Conservation (phyloP, 2,797 vertebrate genomes). For the Hafferia zeledoni region DNA sequence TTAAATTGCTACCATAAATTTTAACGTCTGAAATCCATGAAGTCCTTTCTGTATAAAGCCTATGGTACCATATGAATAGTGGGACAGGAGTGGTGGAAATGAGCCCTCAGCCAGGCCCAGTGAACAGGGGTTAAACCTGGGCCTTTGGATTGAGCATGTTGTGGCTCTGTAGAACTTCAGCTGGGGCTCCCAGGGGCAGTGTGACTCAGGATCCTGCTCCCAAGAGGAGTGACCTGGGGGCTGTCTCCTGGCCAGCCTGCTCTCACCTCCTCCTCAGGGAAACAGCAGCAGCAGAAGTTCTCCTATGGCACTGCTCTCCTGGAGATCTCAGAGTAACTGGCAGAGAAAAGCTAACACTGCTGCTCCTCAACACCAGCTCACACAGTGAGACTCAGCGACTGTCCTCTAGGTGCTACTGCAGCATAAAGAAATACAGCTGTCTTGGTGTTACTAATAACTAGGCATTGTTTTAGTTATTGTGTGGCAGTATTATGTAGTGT, state of each 20-base stretch:
- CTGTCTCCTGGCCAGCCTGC: not conserved
- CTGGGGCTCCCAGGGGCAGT: not conserved
- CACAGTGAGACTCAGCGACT: not conserved
- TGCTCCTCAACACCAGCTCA: not conserved
- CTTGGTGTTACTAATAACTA: not conserved
- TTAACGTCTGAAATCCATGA: not conserved
- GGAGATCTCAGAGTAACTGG: not conserved
- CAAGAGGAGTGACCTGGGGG: not conserved
- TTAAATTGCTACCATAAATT: slow-evolving; percentile 57
- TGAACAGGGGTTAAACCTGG: not conserved
- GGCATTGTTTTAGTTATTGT: not conserved
- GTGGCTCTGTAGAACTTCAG: not conserved
- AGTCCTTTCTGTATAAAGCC: not conserved
- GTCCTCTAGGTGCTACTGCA: slow-evolving; percentile 38
- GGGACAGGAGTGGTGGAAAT: not conserved
- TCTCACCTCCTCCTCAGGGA: not conserved
- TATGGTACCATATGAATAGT: not conserved
- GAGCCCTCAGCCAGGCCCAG: not conserved
- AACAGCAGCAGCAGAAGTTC: not conserved
- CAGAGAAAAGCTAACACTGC: not conserved
- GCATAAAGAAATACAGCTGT: not conserved
- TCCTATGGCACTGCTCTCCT: not conserved
- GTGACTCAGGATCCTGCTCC: not conserved
- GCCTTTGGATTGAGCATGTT: not conserved
- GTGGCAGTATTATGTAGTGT: not conserved